phyloP scores from a whole-genome alignment of 2,797 vertebrate genomes.

The Eulemur rubriventer region DNA sequence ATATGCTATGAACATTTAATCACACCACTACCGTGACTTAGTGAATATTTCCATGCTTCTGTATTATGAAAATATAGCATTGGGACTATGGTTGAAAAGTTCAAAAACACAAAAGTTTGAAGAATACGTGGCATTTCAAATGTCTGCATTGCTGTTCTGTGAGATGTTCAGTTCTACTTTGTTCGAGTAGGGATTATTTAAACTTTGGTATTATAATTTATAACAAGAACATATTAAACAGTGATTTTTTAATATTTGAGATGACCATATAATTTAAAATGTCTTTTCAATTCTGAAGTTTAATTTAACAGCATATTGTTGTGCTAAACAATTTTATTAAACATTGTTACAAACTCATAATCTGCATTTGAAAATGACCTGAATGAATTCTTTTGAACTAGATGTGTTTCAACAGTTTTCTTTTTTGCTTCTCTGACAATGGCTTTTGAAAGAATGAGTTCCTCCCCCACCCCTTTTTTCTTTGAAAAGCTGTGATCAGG shows the following conservation, averaged over 20 bases:
- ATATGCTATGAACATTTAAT: constrained; percentile 43
- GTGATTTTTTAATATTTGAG: neutral
- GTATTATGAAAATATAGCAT: constrained; percentile 50
- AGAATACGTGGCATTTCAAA: constrained; percentile 46
- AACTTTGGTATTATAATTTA: neutral
- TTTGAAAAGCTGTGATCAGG: neutral
- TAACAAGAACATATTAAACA: neutral
- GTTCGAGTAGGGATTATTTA: neutral
- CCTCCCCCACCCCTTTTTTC: neutral
- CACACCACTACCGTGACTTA: neutral
- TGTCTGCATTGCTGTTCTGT: neutral
- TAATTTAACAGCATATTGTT: neutral
- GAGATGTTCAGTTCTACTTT: neutral
- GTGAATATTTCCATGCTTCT: constrained; percentile 41
- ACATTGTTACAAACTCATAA: constrained; percentile 13
- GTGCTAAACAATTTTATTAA: neutral
- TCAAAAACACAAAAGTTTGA: constrained; percentile 61
- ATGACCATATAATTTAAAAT: neutral
- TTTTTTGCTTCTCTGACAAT: constrained; percentile 51
- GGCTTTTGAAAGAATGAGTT: neutral
- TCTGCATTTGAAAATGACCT: constrained; percentile 43
- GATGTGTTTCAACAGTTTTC: neutral
- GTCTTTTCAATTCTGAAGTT: constrained; percentile 36
- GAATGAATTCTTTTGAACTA: neutral
- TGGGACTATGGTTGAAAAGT: constrained; percentile 63